A percentile compares a stretch with the other conserved stretches of the same genome.
Evolutionary conservation across 2,797 vertebrate species (phyloP).

Genomic region (Falco naumanni): DNA sequence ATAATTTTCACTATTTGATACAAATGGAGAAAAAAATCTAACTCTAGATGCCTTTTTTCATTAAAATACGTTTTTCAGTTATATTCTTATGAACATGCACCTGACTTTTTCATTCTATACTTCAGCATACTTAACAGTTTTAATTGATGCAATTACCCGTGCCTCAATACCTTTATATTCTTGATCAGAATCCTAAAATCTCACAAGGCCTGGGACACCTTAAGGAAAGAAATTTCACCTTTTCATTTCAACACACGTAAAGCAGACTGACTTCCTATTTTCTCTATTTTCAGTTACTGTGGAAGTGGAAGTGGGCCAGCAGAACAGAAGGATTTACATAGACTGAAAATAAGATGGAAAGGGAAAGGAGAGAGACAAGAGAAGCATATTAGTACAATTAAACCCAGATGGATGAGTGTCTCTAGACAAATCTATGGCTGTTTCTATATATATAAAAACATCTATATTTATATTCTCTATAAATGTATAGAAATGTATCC

Average conservation of each 20-base stretch:
- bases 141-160: not conserved
- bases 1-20: not conserved
- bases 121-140: not conserved
- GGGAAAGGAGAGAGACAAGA: not conserved
- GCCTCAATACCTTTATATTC: not conserved
- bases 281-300: not conserved
- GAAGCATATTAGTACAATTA: not conserved
- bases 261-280: not conserved
- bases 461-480: not conserved
- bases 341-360: not conserved
- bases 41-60: not conserved
- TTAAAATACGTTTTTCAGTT: not conserved
- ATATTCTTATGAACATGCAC: not conserved
- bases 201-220: not conserved
- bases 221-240: not conserved
- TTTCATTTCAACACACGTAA: not conserved
- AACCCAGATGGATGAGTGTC: not conserved
- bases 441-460: no score
- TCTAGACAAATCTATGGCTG: not conserved
- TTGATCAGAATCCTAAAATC: not conserved
- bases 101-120: not conserved
- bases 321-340: not conserved
- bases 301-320: not conserved
- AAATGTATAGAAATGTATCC: not conserved
- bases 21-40: not conserved